Percentiles rank a stretch among this genome's conserved stretches.
These are phyloP conservation scores for Allacma fusca DNA, from an alignment of 2,888 invertebrate genomes.

Conservation along the genomic window DNA sequence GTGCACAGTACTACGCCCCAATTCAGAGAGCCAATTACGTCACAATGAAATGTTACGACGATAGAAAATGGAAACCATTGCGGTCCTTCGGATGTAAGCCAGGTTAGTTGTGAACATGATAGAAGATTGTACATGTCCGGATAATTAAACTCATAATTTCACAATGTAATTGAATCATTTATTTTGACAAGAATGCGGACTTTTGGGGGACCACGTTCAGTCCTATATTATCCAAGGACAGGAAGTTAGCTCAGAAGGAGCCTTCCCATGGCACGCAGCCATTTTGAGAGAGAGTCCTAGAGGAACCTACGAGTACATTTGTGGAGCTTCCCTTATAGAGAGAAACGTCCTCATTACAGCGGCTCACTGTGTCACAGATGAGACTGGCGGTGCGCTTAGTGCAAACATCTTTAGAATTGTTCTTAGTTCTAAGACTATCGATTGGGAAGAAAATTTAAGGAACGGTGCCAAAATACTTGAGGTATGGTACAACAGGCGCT, in stretches of 20 bases:
- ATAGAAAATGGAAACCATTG: slow-evolving; percentile 36
- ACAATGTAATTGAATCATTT: no score
- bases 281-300: not conserved
- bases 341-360: slow-evolving; percentile 18
- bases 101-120: slow-evolving; percentile 14
- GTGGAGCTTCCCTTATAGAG: slow-evolving; percentile 22
- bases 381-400: not conserved
- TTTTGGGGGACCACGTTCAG: not conserved
- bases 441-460: no score
- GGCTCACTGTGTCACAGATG: slow-evolving; percentile 7
- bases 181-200: slow-evolving; percentile 18
- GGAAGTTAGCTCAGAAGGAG: not conserved
- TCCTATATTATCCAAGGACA: not conserved
- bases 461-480: not conserved
- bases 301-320: not conserved
- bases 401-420: not conserved
- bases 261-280: slow-evolving; percentile 21
- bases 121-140: no score
- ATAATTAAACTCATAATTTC: no score
- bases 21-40: not conserved
- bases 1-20: not conserved
- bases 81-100: slow-evolving; percentile 19
- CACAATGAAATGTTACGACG: slow-evolving; percentile 24
- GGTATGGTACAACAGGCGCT: no score
- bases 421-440: not conserved